Evolutionary conservation across 1,140 invertebrate species (phyloP).

Genomic region (Cheumatopsyche charites): DNA sequence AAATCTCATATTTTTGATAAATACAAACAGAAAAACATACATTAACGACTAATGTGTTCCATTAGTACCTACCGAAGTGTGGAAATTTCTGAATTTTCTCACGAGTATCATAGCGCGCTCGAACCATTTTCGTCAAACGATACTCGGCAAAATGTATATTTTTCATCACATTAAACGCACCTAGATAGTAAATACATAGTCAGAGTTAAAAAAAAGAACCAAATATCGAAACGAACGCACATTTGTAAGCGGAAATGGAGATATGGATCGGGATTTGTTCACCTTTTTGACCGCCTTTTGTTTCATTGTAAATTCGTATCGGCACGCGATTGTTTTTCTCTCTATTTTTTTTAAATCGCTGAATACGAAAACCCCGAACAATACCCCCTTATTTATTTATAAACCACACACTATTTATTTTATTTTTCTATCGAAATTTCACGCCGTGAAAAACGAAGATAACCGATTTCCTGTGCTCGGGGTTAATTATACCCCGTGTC

Average conservation of each 20-base stretch:
- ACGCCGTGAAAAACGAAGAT: slow-evolving; percentile 8
- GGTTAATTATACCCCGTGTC: slow-evolving; percentile 24
- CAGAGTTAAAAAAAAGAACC: slow-evolving; percentile 1
- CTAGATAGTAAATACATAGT: not conserved
- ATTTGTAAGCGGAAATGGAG: slow-evolving; percentile 49
- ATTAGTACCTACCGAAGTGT: too few species aligned
- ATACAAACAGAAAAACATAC: too few species aligned
- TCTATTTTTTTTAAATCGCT: slow-evolving; percentile 29
- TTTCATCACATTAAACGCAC: too few species aligned
- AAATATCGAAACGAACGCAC: slow-evolving; percentile 42
- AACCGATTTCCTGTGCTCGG: slow-evolving; percentile 26
- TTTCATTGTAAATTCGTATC: slow-evolving; percentile 47
- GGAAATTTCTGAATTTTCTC: too few species aligned
- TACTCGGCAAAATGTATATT: too few species aligned
- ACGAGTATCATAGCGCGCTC: too few species aligned
- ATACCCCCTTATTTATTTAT: not conserved
- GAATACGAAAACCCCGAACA: too few species aligned
- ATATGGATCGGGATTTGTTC: slow-evolving; percentile 48
- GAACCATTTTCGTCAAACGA: too few species aligned
- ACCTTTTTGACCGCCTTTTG: slow-evolving; percentile 48
- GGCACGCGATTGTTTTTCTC: slow-evolving; percentile 47
- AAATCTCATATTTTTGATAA: too few species aligned
- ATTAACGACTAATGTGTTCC: too few species aligned
- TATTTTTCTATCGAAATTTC: not conserved
- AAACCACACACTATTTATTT: not conserved